A percentile compares a stretch with the other conserved stretches of the same genome.
Evolutionary conservation across 2,113 vertebrate genomes (phyloP).

Genomic region (Psittacula cyanocephala): DNA sequence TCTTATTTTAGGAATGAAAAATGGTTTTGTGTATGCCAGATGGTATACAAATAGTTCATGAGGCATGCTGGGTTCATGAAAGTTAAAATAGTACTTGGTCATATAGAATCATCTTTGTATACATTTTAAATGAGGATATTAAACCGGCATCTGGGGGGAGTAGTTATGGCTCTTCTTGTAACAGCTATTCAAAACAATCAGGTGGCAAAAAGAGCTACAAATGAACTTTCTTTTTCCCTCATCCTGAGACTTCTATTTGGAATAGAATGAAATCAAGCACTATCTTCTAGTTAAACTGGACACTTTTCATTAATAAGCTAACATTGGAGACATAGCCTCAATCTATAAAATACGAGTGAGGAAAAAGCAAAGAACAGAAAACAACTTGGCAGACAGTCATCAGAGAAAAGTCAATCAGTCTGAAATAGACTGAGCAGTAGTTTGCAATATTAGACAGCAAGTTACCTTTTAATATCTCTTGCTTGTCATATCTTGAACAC

Average conservation of each 20-base stretch:
- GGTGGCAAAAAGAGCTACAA: neutral
- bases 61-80: neutral
- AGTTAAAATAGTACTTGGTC: neutral
- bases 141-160: neutral
- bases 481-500: neutral
- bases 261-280: neutral
- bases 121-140: neutral
- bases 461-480: constrained; percentile 32
- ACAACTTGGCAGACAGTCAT: neutral
- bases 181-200: neutral
- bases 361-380: neutral
- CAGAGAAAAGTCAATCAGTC: neutral
- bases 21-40: neutral
- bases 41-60: neutral
- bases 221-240: neutral
- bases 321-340: neutral
- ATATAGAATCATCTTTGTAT: neutral
- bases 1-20: neutral
- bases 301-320: neutral
- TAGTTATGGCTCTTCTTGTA: neutral
- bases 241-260: neutral
- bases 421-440: neutral
- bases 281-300: neutral
- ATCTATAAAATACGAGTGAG: neutral
- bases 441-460: neutral